Percentiles rank a stretch among this genome's conserved stretches.
phyloP scores from a whole-genome alignment of 2,888 invertebrate species.

The Cephus sareptanus region DNA sequence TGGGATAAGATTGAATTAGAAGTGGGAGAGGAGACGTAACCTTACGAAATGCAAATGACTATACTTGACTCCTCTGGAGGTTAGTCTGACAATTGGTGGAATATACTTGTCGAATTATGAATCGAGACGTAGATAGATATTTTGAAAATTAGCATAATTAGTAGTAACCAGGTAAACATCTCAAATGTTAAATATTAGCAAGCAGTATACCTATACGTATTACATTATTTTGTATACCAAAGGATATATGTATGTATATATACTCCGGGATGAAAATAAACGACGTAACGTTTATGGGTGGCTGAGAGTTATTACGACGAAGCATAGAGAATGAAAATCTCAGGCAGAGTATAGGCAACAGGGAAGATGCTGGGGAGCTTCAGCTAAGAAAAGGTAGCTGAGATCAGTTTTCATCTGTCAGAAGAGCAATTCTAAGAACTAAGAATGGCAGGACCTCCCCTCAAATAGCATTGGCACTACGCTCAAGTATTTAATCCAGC shows the following conservation, averaged over 20 bases:
- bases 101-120: background rate
- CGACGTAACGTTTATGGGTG: background rate
- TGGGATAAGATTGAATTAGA: background rate
- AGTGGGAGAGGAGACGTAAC: background rate
- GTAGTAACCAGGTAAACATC: background rate
- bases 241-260: background rate
- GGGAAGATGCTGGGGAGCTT: background rate
- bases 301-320: background rate
- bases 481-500: conserved; percentile 46
- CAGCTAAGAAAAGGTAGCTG: background rate
- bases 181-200: background rate
- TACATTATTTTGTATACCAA: background rate
- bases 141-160: background rate
- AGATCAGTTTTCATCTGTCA: conserved; percentile 25
- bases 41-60: background rate
- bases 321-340: background rate
- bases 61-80: background rate
- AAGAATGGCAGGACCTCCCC: conserved; percentile 23
- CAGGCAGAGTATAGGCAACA: background rate
- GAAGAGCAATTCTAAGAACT: conserved; percentile 30
- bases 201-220: background rate
- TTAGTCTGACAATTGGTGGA: background rate
- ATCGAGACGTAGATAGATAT: background rate
- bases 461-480: conserved; percentile 30
- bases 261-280: background rate